phyloP scores from a whole-genome alignment of 2,888 invertebrate species.

The Petrophora chlorosata region DNA sequence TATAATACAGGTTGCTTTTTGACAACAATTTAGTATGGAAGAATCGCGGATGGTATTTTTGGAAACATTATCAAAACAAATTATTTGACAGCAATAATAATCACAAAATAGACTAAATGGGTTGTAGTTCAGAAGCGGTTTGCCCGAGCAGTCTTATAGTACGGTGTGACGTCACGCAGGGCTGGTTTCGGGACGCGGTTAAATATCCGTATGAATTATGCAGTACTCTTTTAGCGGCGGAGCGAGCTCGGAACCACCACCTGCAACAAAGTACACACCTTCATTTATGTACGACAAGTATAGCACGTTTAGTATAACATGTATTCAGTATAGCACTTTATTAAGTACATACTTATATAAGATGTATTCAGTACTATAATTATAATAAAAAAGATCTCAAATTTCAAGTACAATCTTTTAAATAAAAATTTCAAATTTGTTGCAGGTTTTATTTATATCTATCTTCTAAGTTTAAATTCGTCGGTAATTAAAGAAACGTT shows the following conservation, averaged over 20 bases:
- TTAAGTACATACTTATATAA: conserved; percentile 42
- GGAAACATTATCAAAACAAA: neutral
- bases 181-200: conserved; percentile 58
- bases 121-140: neutral
- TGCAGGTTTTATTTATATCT: too few species aligned
- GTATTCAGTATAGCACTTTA: conserved; percentile 55
- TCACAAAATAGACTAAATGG: neutral
- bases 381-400: too few species aligned
- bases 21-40: too few species aligned
- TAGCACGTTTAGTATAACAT: conserved; percentile 46
- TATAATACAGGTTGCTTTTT: too few species aligned
- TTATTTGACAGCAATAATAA: neutral
- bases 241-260: conserved; percentile 55
- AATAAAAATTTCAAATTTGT: too few species aligned
- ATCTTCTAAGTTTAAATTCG: too few species aligned
- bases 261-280: conserved; percentile 77
- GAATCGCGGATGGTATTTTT: too few species aligned
- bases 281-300: conserved; percentile 63
- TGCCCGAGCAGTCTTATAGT: conserved; percentile 25
- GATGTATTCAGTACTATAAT: too few species aligned
- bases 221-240: conserved; percentile 72
- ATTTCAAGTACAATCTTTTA: too few species aligned
- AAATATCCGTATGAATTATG: conserved; percentile 80
- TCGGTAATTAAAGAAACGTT: too few species aligned
- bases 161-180: conserved; percentile 53